Evolutionary conservation across 2,113 vertebrate species (phyloP).

Genomic region (Scortum barcoo): DNA sequence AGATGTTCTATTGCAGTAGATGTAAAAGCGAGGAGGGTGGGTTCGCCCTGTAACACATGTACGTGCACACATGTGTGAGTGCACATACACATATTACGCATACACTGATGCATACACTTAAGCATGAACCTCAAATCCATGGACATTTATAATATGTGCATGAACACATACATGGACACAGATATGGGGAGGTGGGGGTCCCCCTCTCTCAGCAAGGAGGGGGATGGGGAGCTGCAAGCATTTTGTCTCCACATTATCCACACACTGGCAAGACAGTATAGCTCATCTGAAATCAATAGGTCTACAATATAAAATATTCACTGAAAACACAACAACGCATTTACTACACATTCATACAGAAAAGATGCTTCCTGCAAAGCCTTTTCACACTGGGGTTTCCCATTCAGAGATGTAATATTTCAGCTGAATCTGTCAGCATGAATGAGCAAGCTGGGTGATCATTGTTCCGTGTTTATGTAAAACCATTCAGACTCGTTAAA

Average conservation of each 20-base stretch:
- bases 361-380: neutral
- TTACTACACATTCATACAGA: neutral
- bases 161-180: constrained; percentile 14
- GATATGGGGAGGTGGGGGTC: constrained; percentile 45
- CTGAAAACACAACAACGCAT: neutral
- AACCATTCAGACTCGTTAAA: neutral
- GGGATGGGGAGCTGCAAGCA: constrained; percentile 66
- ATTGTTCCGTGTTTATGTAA: neutral
- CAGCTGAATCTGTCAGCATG: neutral
- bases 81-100: neutral
- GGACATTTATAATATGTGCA: constrained; percentile 1
- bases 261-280: constrained; percentile 20
- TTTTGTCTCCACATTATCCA: constrained; percentile 61
- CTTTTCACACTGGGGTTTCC: neutral
- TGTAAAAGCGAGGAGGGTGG: constrained; percentile 69
- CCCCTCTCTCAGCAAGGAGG: constrained; percentile 46
- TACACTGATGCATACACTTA: constrained; percentile 7
- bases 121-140: constrained; percentile 30
- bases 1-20: constrained; percentile 77
- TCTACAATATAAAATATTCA: constrained; percentile 17
- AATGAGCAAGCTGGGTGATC: neutral
- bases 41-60: constrained; percentile 57
- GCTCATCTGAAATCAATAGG: constrained; percentile 48
- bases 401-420: neutral
- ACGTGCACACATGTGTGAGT: constrained; percentile 16